phyloP scores from a whole-genome alignment of 37 sponge, comb jelly and placozoan species.

The Aplysina aerophoba region DNA sequence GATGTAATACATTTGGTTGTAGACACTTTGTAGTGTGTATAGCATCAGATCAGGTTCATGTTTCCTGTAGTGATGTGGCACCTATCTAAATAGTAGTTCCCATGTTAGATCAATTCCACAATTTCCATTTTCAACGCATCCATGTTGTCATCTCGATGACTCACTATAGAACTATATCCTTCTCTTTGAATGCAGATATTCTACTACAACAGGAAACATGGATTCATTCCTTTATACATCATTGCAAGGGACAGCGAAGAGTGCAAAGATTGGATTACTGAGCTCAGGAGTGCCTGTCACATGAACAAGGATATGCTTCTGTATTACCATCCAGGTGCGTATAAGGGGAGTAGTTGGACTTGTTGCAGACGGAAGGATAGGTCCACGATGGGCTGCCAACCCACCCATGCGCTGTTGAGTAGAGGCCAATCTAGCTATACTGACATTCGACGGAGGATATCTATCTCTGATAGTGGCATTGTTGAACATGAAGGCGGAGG shows the following conservation, averaged over 20 bases:
- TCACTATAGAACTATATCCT: background rate
- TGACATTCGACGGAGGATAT: slow-evolving; percentile 57
- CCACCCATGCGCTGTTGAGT: slow-evolving; percentile 76
- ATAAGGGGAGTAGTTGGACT: slow-evolving; percentile 54
- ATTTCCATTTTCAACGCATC: background rate
- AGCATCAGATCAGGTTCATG: no score
- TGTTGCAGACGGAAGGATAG: slow-evolving; percentile 59
- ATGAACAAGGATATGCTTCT: slow-evolving; percentile 79
- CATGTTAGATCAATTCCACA: background rate
- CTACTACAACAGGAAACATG: slow-evolving; percentile 65
- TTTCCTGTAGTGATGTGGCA: no score
- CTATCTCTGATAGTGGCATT: background rate
- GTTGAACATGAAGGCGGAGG: background rate
- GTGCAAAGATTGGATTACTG: slow-evolving; percentile 64
- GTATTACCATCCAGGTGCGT: slow-evolving; percentile 78
- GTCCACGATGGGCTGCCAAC: slow-evolving; percentile 71
- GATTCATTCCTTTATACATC: slow-evolving; percentile 69
- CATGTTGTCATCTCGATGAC: background rate
- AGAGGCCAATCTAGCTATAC: slow-evolving; percentile 71
- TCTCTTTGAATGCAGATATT: slow-evolving; percentile 43
- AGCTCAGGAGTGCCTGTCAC: slow-evolving; percentile 64
- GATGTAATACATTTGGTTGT: no score
- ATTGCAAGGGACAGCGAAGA: slow-evolving; percentile 61
- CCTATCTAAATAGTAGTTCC: background rate
- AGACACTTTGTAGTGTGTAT: no score